Evolutionary conservation across 2,113 vertebrate species (phyloP).

Genomic region (Corythaeola cristata): DNA sequence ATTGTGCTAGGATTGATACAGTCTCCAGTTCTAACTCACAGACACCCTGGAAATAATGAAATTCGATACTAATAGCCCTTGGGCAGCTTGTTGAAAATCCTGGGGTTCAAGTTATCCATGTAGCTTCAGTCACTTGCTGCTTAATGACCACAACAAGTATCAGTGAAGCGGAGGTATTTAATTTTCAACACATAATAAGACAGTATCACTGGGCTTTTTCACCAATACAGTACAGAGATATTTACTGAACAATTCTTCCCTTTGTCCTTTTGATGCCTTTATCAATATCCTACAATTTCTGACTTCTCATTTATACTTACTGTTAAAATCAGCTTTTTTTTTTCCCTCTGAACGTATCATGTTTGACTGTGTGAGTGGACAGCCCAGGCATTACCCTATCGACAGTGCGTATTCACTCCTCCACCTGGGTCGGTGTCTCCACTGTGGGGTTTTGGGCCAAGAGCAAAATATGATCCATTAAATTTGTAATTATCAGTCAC

Average conservation of each 20-base stretch:
- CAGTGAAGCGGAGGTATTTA: background rate
- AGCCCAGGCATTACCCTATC: background rate
- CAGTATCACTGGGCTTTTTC: background rate
- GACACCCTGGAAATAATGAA: slow-evolving; percentile 22
- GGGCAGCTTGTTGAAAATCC: slow-evolving; percentile 17
- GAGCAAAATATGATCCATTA: background rate
- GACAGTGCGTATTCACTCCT: background rate
- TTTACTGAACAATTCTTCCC: background rate
- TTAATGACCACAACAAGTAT: slow-evolving; percentile 28
- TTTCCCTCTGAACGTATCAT: background rate
- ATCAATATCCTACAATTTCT: background rate
- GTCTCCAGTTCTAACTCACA: background rate
- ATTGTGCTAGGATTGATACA: slow-evolving; percentile 1
- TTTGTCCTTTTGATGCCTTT: background rate
- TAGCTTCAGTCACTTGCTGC: slow-evolving; percentile 36
- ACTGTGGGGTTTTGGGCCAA: background rate
- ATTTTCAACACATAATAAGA: background rate
- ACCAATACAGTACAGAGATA: background rate
- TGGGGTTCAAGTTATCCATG: slow-evolving; percentile 27
- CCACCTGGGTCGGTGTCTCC: background rate
- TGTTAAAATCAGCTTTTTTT: background rate
- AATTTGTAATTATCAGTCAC: background rate
- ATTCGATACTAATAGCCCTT: slow-evolving; percentile 28
- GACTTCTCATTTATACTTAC: background rate
- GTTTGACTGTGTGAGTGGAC: background rate